Percentiles rank a stretch among this genome's conserved stretches.
Conservation (phyloP, 2,888 invertebrate species). For the Xestobium rufovillosum region DNA sequence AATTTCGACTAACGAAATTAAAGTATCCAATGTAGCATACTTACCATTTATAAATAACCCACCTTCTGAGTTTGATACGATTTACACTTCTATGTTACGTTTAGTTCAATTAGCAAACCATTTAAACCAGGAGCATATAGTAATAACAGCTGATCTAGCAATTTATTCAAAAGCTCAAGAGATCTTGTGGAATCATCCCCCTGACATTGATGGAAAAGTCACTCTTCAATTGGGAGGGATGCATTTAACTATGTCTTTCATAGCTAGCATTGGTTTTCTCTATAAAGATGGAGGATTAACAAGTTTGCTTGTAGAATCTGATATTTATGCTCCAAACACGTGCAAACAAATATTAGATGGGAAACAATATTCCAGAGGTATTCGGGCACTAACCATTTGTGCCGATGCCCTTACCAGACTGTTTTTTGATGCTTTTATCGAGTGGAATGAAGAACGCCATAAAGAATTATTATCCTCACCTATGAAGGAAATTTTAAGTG, state of each 20-base stretch:
- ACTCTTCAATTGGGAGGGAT: conserved; percentile 16
- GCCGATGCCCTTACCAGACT: conserved; percentile 14
- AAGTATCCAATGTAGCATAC: conserved; percentile 15
- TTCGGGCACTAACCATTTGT: conserved; percentile 14
- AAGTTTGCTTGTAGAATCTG: conserved; percentile 9
- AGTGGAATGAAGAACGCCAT: background rate
- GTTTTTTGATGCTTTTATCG: conserved; percentile 6
- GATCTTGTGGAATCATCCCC: conserved; percentile 14
- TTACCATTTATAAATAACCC: conserved; percentile 19
- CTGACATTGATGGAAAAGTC: conserved; percentile 15
- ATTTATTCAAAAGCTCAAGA: conserved; percentile 12
- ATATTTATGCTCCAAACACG: conserved; percentile 12
- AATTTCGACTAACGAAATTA: conserved; percentile 16
- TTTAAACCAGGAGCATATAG: conserved; percentile 6
- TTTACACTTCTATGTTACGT: conserved; percentile 15
- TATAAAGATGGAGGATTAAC: conserved; percentile 19
- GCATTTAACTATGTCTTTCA: conserved; percentile 19
- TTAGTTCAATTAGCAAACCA: conserved; percentile 15
- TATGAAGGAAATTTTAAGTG: too few relatives aligned
- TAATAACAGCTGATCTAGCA: conserved; percentile 11
- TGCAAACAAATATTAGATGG: conserved; percentile 16
- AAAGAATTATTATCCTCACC: background rate
- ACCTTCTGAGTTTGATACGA: conserved; percentile 17
- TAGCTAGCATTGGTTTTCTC: conserved; percentile 19
- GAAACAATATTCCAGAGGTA: conserved; percentile 16